Evolutionary conservation across 2,113 vertebrate species (phyloP), one percentile per base, ranked within the genome.

Genomic region (Pelecanus crispus): DNA sequence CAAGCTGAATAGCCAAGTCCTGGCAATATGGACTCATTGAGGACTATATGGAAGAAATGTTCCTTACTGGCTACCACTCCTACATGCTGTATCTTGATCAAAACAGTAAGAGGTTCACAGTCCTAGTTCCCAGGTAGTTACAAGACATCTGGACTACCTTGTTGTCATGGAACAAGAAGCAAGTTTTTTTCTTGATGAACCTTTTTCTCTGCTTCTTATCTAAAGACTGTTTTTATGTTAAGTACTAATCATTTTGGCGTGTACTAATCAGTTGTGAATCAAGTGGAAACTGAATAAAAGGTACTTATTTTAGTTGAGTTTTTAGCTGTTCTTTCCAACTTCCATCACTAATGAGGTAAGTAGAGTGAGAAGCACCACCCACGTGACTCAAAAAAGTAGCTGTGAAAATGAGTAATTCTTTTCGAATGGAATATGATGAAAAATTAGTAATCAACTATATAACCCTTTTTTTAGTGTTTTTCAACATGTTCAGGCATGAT

Each of bases 41-140:
- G 53, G 24, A 22, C 6, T 31, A 4, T 7, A 13, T 78, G 26
- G 12, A 81, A 78, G 50, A 80, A 74, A n/a, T 26, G 8, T 47
- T 91, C 40, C 15, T 50, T 61, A 6, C 8, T 38, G 7, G 19
- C 16, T 56, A 4, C 25, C 1, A 2, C 10, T 90, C 29, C 29
- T 53, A 13, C 0, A 0, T 38, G 10, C 21, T 58, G 1, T 26
- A 40, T 22, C 26, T 72, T 53, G 52, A 58, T 45, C 29, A 68
- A 47, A 77, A 17, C 11, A 29, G 6, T 13, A n/a, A 79, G 38
- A 56, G 7, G 10, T 49, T 84, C 7, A 42, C 17, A 10, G 40
- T 85, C 22, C 38, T 53, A 20, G 7, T 52, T 83, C 13, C 28
- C 26, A 13, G 20, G 24, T 50, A 49, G 28, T 29, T 49, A 42